phyloP scores from a whole-genome alignment of 2,888 invertebrate genomes.

The Aspidiotus rigidus region DNA sequence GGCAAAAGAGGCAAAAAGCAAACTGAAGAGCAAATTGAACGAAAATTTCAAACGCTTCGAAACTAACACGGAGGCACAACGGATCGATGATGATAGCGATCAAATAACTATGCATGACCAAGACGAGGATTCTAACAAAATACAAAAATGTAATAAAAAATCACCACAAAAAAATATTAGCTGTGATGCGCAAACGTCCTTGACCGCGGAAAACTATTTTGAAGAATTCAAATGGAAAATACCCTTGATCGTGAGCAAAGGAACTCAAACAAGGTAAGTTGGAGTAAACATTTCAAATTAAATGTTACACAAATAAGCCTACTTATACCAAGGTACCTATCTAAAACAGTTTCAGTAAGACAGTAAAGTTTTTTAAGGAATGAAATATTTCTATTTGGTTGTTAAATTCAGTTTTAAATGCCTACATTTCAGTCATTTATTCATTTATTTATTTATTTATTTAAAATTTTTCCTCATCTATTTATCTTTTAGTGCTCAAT shows the following conservation, averaged over 20 bases:
- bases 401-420: no score
- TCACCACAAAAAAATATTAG: neutral
- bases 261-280: constrained; percentile 16
- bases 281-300: no score
- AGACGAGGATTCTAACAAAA: neutral
- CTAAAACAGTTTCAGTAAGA: no score
- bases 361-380: no score
- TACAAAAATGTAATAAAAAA: neutral
- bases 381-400: no score
- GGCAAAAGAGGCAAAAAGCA: constrained; percentile 55
- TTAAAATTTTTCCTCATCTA: neutral
- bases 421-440: no score
- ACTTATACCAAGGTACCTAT: neutral
- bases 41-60: neutral
- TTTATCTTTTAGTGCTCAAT: neutral
- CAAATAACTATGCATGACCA: neutral
- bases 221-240: constrained; percentile 9
- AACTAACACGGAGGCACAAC: neutral
- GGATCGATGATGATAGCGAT: neutral
- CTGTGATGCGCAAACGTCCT: constrained; percentile 10
- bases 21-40: constrained; percentile 38
- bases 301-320: neutral
- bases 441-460: neutral
- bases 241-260: neutral
- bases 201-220: constrained; percentile 16